Evolutionary conservation across 2,888 invertebrate genomes (phyloP).

Genomic region (Spialia ferax): DNA sequence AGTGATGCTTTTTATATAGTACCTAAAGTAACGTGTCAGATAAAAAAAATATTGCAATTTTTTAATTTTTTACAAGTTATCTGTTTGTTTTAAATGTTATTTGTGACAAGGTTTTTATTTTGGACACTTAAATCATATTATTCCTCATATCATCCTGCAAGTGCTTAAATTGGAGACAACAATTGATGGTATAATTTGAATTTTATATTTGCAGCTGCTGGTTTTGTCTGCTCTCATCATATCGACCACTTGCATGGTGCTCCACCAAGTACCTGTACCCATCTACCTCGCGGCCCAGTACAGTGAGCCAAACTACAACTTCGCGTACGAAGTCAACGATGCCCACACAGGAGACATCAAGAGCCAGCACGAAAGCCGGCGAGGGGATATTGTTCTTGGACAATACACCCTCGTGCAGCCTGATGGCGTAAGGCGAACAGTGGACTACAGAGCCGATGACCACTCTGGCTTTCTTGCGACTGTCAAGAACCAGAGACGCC

Average conservation of each 20-base stretch:
- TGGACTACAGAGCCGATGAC: constrained; percentile 85
- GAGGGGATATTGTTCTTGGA: constrained; percentile 82
- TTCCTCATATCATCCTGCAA: too few species aligned
- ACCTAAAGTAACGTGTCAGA: too few species aligned
- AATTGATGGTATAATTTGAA: not conserved
- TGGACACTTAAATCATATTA: too few species aligned
- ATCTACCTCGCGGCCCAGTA: constrained; percentile 48
- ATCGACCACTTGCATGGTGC: constrained; percentile 67
- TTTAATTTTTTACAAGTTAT: too few species aligned
- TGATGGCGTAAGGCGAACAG: constrained; percentile 83
- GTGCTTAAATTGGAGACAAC: not conserved
- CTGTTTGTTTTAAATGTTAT: not conserved
- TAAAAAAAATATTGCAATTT: too few species aligned
- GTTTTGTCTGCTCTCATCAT: constrained; percentile 58
- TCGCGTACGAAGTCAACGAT: constrained; percentile 85
- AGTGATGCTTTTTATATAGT: not conserved
- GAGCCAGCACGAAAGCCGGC: constrained; percentile 81
- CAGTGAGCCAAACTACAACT: constrained; percentile 70
- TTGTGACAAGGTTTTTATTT: too few species aligned
- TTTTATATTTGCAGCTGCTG: constrained; percentile 43
- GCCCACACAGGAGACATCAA: constrained; percentile 84
- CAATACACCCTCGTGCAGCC: constrained; percentile 85
- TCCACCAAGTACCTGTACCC: constrained; percentile 60
- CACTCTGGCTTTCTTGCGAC: constrained; percentile 84
- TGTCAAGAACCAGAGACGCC: constrained; percentile 59